Conservation (phyloP, 2,797 vertebrate species). For the Xiphophorus birchmanni region DNA sequence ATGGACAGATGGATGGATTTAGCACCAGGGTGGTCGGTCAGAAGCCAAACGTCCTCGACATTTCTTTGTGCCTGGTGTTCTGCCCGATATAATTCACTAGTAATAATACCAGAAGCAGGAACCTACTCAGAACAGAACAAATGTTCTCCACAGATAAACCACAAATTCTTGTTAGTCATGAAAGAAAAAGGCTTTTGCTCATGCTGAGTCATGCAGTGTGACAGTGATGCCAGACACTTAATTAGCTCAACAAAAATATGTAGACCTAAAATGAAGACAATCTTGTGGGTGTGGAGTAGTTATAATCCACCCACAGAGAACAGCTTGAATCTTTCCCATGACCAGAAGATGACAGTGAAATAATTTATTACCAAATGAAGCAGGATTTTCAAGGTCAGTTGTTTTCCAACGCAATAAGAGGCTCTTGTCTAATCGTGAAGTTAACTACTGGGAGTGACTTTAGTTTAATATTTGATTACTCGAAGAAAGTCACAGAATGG, state of each 20-base stretch:
- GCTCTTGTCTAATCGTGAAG: neutral
- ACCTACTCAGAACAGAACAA: neutral
- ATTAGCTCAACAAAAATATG: slow-evolving; percentile 3
- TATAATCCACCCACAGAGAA: neutral
- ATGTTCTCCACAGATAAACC: neutral
- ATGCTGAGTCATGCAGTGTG: neutral
- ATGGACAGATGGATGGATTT: neutral
- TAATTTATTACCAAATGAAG: neutral
- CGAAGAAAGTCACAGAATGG: neutral
- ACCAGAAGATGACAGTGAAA: neutral
- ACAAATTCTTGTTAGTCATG: neutral
- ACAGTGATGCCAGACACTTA: neutral
- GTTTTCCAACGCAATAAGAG: neutral
- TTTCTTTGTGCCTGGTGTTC: neutral
- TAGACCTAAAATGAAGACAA: neutral
- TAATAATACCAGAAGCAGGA: neutral
- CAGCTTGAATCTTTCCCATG: neutral
- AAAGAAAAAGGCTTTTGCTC: neutral
- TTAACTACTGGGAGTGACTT: neutral
- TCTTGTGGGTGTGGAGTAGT: neutral
- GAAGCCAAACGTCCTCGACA: neutral
- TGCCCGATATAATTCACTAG: neutral
- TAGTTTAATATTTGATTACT: neutral
- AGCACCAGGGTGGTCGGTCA: neutral
- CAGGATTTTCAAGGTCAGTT: neutral